These are phyloP conservation scores for Tetraneura akinire DNA, from an alignment of 1,140 invertebrate genomes.

Conservation along the genomic window DNA sequence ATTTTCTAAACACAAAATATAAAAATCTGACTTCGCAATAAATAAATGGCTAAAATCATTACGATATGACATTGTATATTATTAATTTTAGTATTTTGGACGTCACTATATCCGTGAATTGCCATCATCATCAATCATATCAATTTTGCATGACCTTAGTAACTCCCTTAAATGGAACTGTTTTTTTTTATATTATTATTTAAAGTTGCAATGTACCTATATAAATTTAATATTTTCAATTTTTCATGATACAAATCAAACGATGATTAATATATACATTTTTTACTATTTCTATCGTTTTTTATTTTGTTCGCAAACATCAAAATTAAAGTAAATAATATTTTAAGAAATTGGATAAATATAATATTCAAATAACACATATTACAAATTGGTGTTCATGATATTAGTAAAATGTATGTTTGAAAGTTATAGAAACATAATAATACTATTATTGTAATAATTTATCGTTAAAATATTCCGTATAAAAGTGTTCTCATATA, in stretches of 20 bases:
- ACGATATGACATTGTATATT: neutral
- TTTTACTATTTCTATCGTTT: neutral
- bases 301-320: neutral
- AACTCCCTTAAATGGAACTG: constrained; percentile 8
- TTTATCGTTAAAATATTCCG: too few species aligned
- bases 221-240: too few species aligned
- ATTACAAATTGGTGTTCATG: too few species aligned
- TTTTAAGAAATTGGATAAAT: too few species aligned
- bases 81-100: neutral
- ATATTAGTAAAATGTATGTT: too few species aligned
- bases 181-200: constrained; percentile 16
- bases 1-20: too few species aligned
- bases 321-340: too few species aligned
- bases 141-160: constrained; percentile 11
- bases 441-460: too few species aligned
- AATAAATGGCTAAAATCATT: neutral
- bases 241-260: neutral
- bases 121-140: neutral
- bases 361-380: too few species aligned
- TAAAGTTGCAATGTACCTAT: neutral
- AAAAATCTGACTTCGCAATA: neutral
- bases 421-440: too few species aligned
- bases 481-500: too few species aligned
- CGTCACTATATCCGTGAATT: neutral
- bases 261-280: neutral